phyloP scores from a whole-genome alignment of 30 jellyfish, hydroid and myxozoan species.

The Aurelia sp. region DNA sequence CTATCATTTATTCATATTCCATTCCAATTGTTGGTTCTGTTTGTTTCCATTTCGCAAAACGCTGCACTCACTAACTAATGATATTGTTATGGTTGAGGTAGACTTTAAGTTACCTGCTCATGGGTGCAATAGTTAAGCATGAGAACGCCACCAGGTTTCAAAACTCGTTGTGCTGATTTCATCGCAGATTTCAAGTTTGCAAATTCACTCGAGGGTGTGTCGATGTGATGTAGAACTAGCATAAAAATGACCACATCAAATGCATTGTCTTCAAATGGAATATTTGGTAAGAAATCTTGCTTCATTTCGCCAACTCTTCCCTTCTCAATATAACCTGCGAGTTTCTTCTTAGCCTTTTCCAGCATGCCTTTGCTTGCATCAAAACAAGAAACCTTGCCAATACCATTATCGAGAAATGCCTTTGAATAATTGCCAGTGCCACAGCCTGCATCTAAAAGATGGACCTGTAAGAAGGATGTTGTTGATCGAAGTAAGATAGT shows the following conservation, averaged over 20 bases:
- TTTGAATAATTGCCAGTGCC: constrained; percentile 88
- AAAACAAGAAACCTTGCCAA: constrained; percentile 48
- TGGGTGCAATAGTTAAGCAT: constrained; percentile 17
- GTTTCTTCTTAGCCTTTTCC: constrained; percentile 51
- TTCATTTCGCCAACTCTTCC: constrained; percentile 30
- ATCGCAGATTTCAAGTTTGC: constrained; percentile 18
- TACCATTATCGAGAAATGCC: constrained; percentile 69
- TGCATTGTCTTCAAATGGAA: constrained; percentile 55
- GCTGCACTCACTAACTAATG: too few relatives aligned
- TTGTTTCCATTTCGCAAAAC: too few relatives aligned
- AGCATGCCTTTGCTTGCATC: constrained; percentile 90
- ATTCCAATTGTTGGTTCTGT: too few relatives aligned
- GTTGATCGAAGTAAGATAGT: not conserved
- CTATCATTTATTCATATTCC: too few relatives aligned
- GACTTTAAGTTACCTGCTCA: constrained; percentile 14
- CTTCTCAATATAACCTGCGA: not conserved
- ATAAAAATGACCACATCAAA: constrained; percentile 72
- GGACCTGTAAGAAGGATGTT: constrained; percentile 29
- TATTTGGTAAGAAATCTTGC: constrained; percentile 60
- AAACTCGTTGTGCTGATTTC: constrained; percentile 19
- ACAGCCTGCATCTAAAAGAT: constrained; percentile 84
- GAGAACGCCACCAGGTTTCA: constrained; percentile 43
- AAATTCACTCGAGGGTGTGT: constrained; percentile 34
- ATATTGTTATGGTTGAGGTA: too few relatives aligned
- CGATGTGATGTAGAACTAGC: constrained; percentile 79